phyloP scores from a whole-genome alignment of 2,888 invertebrate species.

The Conistra vaccinii region DNA sequence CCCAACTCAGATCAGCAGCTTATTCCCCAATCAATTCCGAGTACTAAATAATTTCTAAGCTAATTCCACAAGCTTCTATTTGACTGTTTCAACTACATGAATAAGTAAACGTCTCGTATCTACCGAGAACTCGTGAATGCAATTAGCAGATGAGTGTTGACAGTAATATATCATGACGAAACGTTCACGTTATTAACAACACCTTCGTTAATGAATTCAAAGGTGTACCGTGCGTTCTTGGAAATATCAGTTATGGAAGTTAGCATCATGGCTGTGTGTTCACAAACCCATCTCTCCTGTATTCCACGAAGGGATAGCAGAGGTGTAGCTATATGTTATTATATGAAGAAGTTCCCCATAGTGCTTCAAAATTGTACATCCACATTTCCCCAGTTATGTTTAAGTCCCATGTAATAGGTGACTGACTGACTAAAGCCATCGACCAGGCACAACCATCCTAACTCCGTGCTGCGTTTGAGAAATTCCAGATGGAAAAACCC shows the following conservation, averaged over 20 bases:
- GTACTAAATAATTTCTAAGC: not conserved
- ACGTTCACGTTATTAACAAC: conserved; percentile 38
- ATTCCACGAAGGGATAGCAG: not conserved
- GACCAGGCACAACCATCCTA: not conserved
- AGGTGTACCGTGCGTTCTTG: conserved; percentile 3
- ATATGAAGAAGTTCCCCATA: too few relatives aligned
- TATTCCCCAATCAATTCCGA: not conserved
- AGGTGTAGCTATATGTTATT: not conserved
- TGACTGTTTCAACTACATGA: conserved; percentile 35
- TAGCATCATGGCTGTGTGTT: not conserved
- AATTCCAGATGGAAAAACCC: not conserved
- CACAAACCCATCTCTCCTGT: not conserved
- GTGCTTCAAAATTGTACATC: too few relatives aligned
- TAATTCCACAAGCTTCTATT: conserved; percentile 16
- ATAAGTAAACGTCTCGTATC: conserved; percentile 31
- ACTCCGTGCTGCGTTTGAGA: not conserved
- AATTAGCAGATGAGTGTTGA: conserved; percentile 58
- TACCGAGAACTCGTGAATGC: conserved; percentile 31
- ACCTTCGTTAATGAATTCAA: conserved; percentile 27
- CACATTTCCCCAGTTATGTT: not conserved
- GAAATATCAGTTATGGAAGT: conserved; percentile 8
- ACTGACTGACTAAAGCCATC: not conserved
- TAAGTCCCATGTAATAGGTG: not conserved
- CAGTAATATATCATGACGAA: conserved; percentile 46
- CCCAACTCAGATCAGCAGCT: not conserved